Evolutionary conservation across 2,888 invertebrate genomes (phyloP).

Genomic region (Parochlus steinenii): DNA sequence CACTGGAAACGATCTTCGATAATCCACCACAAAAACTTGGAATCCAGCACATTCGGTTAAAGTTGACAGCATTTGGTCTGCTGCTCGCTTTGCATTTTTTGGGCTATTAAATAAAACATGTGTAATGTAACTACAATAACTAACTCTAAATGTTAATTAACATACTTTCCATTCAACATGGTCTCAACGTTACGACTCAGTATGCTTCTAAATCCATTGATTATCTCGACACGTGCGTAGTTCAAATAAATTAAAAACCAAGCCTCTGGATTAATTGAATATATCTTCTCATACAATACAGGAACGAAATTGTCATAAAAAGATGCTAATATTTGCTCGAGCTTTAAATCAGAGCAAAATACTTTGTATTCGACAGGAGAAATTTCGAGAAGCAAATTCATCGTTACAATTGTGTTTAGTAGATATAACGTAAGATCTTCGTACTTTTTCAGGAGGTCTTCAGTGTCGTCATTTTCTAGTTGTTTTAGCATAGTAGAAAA

Average conservation of each 20-base stretch:
- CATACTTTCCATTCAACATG: slow-evolving; percentile 22
- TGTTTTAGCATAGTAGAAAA: slow-evolving; percentile 24
- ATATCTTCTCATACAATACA: slow-evolving; percentile 45
- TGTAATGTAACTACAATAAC: too few relatives aligned
- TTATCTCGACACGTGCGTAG: slow-evolving; percentile 28
- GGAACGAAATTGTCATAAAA: slow-evolving; percentile 63
- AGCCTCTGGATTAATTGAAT: slow-evolving; percentile 23
- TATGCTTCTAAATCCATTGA: slow-evolving; percentile 30
- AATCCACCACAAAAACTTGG: slow-evolving; percentile 47
- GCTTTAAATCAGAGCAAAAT: slow-evolving; percentile 38
- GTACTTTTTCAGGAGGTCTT: slow-evolving; percentile 23
- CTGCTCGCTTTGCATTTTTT: slow-evolving; percentile 19
- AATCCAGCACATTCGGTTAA: slow-evolving; percentile 35
- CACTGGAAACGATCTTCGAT: slow-evolving; percentile 46
- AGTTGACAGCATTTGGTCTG: slow-evolving; percentile 30
- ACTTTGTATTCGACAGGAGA: slow-evolving; percentile 37
- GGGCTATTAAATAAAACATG: too few relatives aligned
- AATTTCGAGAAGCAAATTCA: slow-evolving; percentile 49
- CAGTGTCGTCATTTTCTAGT: slow-evolving; percentile 24
- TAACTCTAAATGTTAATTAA: too few relatives aligned
- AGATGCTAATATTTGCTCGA: slow-evolving; percentile 44
- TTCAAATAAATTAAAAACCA: slow-evolving; percentile 24
- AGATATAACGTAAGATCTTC: slow-evolving; percentile 50
- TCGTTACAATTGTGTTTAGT: slow-evolving; percentile 49
- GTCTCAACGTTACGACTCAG: slow-evolving; percentile 25